These are phyloP conservation scores for Nerophis ophidion DNA, from an alignment of 2,113 vertebrate genomes.

Conservation along the genomic window DNA sequence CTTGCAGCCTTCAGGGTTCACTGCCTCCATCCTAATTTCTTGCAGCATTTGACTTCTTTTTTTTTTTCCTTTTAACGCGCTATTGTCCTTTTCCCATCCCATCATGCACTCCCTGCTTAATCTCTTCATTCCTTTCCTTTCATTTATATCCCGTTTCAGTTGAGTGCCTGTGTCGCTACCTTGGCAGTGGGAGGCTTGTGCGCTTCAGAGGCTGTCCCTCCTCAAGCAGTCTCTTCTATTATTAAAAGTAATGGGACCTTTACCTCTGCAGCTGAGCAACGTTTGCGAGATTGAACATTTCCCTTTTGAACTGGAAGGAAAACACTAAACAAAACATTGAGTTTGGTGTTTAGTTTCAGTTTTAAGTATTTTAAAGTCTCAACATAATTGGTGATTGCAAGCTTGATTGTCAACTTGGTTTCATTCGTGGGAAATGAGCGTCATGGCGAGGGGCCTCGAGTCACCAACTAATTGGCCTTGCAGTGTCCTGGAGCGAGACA, in stretches of 20 bases:
- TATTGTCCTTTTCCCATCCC: background rate
- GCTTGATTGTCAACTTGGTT: background rate
- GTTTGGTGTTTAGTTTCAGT: conserved; percentile 1
- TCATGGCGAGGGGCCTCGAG: conserved; percentile 18
- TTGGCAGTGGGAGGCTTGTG: conserved; percentile 11
- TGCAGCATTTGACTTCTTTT: background rate
- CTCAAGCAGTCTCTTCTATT: conserved; percentile 52
- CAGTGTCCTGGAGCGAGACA: conserved; percentile 8
- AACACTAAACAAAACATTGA: conserved; percentile 11
- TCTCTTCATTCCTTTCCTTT: conserved; percentile 15
- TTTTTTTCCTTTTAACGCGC: conserved; percentile 1
- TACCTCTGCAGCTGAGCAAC: conserved; percentile 26
- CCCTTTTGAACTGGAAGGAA: conserved; percentile 8
- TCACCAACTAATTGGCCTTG: conserved; percentile 28
- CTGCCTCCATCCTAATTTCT: conserved; percentile 4
- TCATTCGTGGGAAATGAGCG: background rate
- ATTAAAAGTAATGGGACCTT: conserved; percentile 49
- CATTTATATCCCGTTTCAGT: conserved; percentile 22
- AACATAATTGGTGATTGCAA: conserved; percentile 8
- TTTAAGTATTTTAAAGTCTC: background rate
- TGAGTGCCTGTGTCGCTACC: conserved; percentile 28
- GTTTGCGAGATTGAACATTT: conserved; percentile 24
- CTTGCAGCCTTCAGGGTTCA: conserved; percentile 15
- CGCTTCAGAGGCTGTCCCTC: conserved; percentile 29
- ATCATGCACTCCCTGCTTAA: conserved; percentile 10